Base-by-base conservation (phyloP, 1,140 invertebrate genomes). In the Holotrichia oblita region DNA sequence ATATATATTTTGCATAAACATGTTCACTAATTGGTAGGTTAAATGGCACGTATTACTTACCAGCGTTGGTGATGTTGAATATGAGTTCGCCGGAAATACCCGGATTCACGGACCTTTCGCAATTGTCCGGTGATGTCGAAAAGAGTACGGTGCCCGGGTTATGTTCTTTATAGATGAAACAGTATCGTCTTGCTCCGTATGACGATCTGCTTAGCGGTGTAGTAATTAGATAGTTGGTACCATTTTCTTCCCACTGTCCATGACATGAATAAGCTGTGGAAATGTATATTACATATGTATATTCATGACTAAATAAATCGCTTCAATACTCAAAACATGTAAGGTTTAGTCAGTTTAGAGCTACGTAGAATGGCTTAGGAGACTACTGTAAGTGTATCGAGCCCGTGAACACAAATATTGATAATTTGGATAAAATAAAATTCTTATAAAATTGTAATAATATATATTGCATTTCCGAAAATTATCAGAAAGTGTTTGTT, bases 221-320 rank as follows among this genome's bases (percentile, higher is more conserved):
- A 40, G 94, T 93, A 81, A 96, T 93, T 80, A 96, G 90, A 86
- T 92, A 95, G 80, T 93, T 92, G 8, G 92, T 92, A 40, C 90
- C 90, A 77, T 91, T 92, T 82, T 93, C 93, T 59, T 89, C 88
- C 94, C 94, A 96, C 80, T 91, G 91, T 79, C 94, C 95, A 84
- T 96, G 94, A 87, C 95, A 96, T 1, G 93, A 94, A 87, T 96
- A 97, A 81, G 93, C 95, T 96, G 88, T 7, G 88, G 87, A 81
- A 76, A 48, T 48, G 0, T n/a, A 27, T 80, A 73, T 6, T 74
- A 73, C 74, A 55, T 3, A n/a, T n/a, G n/a, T 3, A 72, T 40
- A 59, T 41, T 34, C 1, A 48, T 24, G 27, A 24, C 22, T 22
- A 69, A 42, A 20, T 14, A 74, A 72, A 79, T 27, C 75, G 55